Conservation (phyloP, 2,888 invertebrate species). For the Drosophila kambysellisi region DNA sequence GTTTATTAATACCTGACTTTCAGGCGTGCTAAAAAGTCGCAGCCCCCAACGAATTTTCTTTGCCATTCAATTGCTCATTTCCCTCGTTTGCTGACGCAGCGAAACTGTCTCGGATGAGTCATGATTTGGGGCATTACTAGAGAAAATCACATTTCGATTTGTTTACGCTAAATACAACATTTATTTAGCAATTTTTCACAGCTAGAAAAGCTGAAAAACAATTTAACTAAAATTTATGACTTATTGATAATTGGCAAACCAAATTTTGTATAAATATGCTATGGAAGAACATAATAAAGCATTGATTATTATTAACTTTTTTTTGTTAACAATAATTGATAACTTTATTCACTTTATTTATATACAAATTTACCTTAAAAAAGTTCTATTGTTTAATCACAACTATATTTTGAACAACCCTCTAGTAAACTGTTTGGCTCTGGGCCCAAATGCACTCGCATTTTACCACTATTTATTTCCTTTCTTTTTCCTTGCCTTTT, state of each 20-base stretch:
- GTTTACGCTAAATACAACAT: constrained; percentile 12
- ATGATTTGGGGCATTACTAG: constrained; percentile 35
- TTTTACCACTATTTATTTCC: constrained; percentile 12
- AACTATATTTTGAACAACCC: constrained; percentile 23
- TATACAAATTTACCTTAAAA: neutral
- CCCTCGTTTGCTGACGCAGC: constrained; percentile 21
- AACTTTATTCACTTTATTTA: too few species aligned
- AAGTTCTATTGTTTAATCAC: neutral
- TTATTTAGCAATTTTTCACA: constrained; percentile 9
- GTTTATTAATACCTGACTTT: constrained; percentile 70
- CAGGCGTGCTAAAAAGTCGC: constrained; percentile 52
- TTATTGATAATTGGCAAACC: neutral
- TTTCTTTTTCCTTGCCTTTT: too few species aligned
- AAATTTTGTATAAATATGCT: too few species aligned
- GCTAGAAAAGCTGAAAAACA: neutral
- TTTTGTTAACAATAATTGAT: neutral
- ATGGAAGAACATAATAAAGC: neutral
- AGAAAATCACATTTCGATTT: constrained; percentile 27
- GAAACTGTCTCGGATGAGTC: constrained; percentile 45
- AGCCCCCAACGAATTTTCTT: constrained; percentile 43
- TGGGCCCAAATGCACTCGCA: constrained; percentile 34
- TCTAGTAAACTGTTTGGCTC: constrained; percentile 23
- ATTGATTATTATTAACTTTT: neutral
- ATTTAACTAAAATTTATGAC: neutral
- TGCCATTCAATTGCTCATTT: constrained; percentile 61